These are phyloP conservation scores for Drosophila leontia DNA, from an alignment of 1,140 invertebrate genomes.

Conservation along the genomic window DNA sequence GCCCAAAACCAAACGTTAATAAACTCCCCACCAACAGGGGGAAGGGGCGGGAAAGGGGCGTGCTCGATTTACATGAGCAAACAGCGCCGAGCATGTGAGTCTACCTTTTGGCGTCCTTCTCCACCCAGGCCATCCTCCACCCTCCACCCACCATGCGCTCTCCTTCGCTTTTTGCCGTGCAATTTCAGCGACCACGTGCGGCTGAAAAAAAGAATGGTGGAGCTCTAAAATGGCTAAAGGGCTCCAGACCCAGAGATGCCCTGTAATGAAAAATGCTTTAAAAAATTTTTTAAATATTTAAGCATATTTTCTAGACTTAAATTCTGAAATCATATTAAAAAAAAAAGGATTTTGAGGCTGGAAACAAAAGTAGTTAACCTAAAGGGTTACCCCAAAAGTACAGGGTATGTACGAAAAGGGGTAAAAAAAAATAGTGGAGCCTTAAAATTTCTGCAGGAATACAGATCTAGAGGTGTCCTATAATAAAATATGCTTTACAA, in stretches of 20 bases:
- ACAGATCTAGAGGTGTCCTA: too few species aligned
- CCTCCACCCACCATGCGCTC: background rate
- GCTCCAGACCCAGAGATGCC: background rate
- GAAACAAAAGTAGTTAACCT: background rate
- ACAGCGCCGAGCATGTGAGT: constrained; percentile 44
- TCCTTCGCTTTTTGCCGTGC: constrained; percentile 9
- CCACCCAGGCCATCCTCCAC: background rate
- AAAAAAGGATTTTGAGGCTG: too few species aligned
- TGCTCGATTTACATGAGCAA: constrained; percentile 78
- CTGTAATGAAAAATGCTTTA: background rate
- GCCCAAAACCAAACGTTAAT: constrained; percentile 73
- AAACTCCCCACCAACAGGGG: constrained; percentile 42
- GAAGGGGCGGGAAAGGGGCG: background rate
- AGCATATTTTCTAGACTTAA: too few species aligned
- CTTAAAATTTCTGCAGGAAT: too few species aligned
- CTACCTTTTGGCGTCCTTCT: constrained; percentile 10
- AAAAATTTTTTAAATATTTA: too few species aligned
- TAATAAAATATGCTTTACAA: too few species aligned
- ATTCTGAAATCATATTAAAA: too few species aligned
- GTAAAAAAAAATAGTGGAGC: too few species aligned
- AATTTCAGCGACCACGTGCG: constrained; percentile 38
- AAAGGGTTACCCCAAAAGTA: background rate
- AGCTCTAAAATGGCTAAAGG: background rate
- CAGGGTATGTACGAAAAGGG: constrained; percentile 10
- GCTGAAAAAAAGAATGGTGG: background rate